Base-by-base conservation (phyloP, 2,797 vertebrate species). In the Acanthopagrus latus region DNA sequence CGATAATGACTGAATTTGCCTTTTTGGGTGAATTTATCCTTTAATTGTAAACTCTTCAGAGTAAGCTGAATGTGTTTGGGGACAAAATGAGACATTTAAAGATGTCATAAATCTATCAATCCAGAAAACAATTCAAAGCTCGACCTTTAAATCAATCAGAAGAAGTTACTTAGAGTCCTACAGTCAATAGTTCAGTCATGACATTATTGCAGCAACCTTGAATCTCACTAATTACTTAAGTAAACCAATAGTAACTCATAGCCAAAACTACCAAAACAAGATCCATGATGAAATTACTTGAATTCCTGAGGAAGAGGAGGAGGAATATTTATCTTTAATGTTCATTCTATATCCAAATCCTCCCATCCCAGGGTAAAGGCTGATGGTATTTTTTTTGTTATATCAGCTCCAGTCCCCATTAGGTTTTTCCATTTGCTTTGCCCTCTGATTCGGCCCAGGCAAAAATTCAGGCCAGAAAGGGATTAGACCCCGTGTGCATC, bases 381-480 rank as follows among this genome's bases (percentile, higher is more conserved):
- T 60, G 74, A 47, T 78, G 29, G 13, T 7, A 46, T 65, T 79
- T 71, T 78, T 62, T 11, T 44, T 44, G 10, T 69, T 65, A 38
- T 33, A 73, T 79, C 50, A 60, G 62, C 78, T 70, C n/a, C 66
- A 62, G 67, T 64, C 84, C 48, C 74, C 80, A 70, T 84, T 83
- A 66, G 73, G 27, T 86, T 86, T 33, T 86, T 68, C 63, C 74
- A 62, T 74, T 83, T 64, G 55, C 63, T 78, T 66, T 79, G 54
- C 66, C 71, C 70, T 84, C 48, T 63, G 62, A 83, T 76, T 66
- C 20, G n/a, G 38, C 51, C 66, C 3, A 2, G 21, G 50, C 72
- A 33, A 33, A 80, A 80, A 93, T 91, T 83, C 78, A 92, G 92
- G 91, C 80, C 94, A 92, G 86, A 86, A 62, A 80, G 80, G 86